These are phyloP conservation scores for Esox masquinongy DNA, from an alignment of 2,797 vertebrate genomes.

Conservation along the genomic window DNA sequence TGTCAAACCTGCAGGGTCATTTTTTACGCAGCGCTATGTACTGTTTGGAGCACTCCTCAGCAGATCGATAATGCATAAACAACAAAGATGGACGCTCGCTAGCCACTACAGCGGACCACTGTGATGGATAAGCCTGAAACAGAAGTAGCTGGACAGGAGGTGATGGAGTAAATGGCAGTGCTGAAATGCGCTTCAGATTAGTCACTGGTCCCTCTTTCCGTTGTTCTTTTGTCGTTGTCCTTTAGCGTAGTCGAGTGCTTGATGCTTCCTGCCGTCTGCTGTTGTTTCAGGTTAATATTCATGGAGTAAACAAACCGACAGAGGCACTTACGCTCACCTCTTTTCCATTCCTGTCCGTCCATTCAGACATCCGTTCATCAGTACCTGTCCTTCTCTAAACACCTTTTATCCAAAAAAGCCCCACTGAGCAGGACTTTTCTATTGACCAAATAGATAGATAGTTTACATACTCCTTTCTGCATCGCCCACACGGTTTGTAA, in stretches of 20 bases:
- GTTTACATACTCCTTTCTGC: too few species aligned
- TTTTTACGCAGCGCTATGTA: constrained; percentile 4
- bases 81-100: not conserved
- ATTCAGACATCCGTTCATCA: not conserved
- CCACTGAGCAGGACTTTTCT: not conserved
- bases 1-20: constrained; percentile 1
- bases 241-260: constrained; percentile 26
- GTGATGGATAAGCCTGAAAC: constrained; percentile 1
- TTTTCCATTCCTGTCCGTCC: constrained; percentile 30
- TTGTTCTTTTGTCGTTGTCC: constrained; percentile 38
- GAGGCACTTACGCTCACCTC: constrained; percentile 23
- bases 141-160: constrained; percentile 14
- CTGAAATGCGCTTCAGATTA: constrained; percentile 19
- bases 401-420: constrained; percentile 27
- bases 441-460: not conserved
- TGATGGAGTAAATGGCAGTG: constrained; percentile 27
- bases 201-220: constrained; percentile 30
- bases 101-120: constrained; percentile 1
- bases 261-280: not conserved
- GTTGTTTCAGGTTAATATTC: constrained; percentile 49
- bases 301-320: constrained; percentile 40
- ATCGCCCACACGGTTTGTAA: too few species aligned
- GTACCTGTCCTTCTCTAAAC: constrained; percentile 31
- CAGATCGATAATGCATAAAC: constrained; percentile 27
- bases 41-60: constrained; percentile 13